These are phyloP conservation scores for Ataeniobius toweri DNA, from an alignment of 2,797 vertebrate genomes.

Conservation along the genomic window DNA sequence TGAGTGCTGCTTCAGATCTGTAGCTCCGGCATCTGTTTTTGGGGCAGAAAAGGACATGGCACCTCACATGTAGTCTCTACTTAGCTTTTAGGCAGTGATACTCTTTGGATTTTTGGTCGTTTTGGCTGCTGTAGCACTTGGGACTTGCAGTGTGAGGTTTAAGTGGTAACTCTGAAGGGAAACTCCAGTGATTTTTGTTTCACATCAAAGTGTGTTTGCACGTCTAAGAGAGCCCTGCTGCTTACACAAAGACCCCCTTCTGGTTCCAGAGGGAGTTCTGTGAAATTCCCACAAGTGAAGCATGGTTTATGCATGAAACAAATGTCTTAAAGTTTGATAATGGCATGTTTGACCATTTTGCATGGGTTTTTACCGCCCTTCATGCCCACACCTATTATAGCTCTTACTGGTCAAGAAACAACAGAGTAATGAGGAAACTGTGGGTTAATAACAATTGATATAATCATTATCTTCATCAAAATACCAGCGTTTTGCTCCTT, in stretches of 20 bases:
- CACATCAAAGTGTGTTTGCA: constrained; percentile 31
- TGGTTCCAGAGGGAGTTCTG: constrained; percentile 3
- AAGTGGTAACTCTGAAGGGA: constrained; percentile 19
- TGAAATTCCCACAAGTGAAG: constrained; percentile 5
- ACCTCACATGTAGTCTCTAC: constrained; percentile 32
- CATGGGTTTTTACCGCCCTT: background rate
- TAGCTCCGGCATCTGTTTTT: constrained; percentile 29
- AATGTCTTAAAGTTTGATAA: background rate
- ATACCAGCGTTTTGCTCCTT: too few relatives aligned
- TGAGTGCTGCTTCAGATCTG: constrained; percentile 12
- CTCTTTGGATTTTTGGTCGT: constrained; percentile 30
- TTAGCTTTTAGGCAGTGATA: constrained; percentile 32
- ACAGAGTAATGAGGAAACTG: background rate
- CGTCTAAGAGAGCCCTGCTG: background rate
- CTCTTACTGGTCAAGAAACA: too few relatives aligned
- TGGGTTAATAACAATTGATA: background rate
- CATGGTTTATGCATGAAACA: background rate
- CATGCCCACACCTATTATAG: background rate
- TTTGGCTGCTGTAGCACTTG: constrained; percentile 14
- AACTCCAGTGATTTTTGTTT: constrained; percentile 10
- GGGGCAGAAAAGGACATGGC: constrained; percentile 35
- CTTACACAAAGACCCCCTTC: background rate
- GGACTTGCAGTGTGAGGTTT: constrained; percentile 25
- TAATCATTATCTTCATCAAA: too few relatives aligned
- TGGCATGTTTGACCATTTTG: background rate